Percentiles rank a stretch among this genome's conserved stretches.
Conservation (phyloP, 2,888 invertebrate genomes). For the Autographa gamma region DNA sequence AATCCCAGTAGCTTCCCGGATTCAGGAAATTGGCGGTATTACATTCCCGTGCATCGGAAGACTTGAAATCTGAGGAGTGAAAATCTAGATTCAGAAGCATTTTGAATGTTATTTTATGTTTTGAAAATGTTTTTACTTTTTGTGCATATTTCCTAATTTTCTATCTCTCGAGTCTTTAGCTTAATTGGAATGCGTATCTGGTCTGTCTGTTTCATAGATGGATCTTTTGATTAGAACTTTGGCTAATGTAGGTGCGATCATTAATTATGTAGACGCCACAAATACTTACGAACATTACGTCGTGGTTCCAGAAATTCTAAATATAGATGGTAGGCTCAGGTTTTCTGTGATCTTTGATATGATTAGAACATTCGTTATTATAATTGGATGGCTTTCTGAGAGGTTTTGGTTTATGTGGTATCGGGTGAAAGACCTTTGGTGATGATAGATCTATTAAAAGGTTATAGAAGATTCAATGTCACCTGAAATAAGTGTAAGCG, state of each 20-base stretch:
- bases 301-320: slow-evolving; percentile 12
- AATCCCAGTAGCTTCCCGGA: neutral
- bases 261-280: slow-evolving; percentile 39
- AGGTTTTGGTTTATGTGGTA: neutral
- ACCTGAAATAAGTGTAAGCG: too few relatives aligned
- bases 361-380: neutral
- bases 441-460: too few relatives aligned
- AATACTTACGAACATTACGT: slow-evolving; percentile 15
- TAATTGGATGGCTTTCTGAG: neutral
- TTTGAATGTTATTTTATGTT: neutral
- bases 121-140: neutral
- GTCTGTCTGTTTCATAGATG: too few relatives aligned
- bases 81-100: neutral
- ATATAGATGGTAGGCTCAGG: neutral
- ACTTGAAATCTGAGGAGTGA: neutral
- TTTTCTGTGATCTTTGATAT: neutral
- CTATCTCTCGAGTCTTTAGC: too few relatives aligned
- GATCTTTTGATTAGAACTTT: neutral
- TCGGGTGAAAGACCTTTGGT: neutral
- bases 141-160: too few relatives aligned
- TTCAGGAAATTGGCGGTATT: neutral
- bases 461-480: too few relatives aligned
- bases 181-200: too few relatives aligned
- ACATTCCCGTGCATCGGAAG: neutral
- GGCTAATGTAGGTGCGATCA: slow-evolving; percentile 45